Conservation (phyloP, 1,140 invertebrate genomes). For the Drosophila nannoptera region DNA sequence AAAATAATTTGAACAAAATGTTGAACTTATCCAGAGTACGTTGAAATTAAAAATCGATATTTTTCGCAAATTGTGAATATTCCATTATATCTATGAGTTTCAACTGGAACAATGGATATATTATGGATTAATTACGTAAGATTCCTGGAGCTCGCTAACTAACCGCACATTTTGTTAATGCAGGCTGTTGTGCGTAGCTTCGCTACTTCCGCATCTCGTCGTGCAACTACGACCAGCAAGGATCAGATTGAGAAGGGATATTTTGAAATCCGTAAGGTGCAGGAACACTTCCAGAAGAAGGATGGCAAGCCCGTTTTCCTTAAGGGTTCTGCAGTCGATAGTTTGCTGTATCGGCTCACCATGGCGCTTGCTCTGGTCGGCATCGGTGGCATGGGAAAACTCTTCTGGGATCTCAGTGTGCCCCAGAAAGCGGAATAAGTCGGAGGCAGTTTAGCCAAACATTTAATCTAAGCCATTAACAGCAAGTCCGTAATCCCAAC, state of each 20-base stretch:
- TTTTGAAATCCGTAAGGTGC: constrained; percentile 78
- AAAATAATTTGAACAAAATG: constrained; percentile 61
- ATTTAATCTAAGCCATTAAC: constrained; percentile 48
- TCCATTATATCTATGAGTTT: not conserved
- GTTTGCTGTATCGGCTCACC: constrained; percentile 81
- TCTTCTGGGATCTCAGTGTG: constrained; percentile 75
- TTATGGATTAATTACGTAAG: constrained; percentile 63
- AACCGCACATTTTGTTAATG: constrained; percentile 53
- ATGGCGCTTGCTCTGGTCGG: constrained; percentile 79
- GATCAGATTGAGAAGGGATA: constrained; percentile 73
- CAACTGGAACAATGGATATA: constrained; percentile 18
- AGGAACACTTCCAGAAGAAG: constrained; percentile 80
- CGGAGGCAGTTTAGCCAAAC: constrained; percentile 31
- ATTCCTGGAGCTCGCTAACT: constrained; percentile 49
- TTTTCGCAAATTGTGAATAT: not conserved
- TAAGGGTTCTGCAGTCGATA: constrained; percentile 82
- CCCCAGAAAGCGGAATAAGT: constrained; percentile 59
- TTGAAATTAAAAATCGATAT: constrained; percentile 1
- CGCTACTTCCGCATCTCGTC: constrained; percentile 52
- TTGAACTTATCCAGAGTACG: constrained; percentile 77
- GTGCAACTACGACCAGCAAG: constrained; percentile 56
- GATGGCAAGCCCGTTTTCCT: constrained; percentile 83
- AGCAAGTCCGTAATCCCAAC: constrained; percentile 41
- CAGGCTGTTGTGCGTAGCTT: constrained; percentile 75
- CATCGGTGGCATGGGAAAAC: constrained; percentile 74